These are phyloP conservation scores for Drosophila rhopaloa DNA, from an alignment of 1,140 invertebrate genomes.

Conservation along the genomic window DNA sequence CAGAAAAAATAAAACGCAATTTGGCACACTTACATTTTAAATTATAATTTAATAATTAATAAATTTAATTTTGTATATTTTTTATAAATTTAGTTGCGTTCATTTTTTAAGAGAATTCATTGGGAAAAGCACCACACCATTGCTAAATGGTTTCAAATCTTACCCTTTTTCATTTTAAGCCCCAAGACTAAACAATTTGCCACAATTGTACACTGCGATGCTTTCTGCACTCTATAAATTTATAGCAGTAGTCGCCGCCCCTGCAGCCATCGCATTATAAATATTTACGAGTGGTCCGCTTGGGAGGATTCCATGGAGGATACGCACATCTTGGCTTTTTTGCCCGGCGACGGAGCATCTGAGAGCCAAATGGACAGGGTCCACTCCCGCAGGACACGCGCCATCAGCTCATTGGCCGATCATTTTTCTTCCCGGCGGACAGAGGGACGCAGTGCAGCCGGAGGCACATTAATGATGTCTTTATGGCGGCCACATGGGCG, in stretches of 20 bases:
- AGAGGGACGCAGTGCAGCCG: conserved; percentile 15
- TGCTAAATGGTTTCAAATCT: no score
- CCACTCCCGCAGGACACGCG: conserved; percentile 34
- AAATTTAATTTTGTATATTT: no score
- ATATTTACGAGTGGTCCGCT: conserved; percentile 53
- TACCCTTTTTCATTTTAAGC: neutral
- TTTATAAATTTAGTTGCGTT: no score
- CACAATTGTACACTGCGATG: neutral
- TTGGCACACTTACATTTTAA: no score
- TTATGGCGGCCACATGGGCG: conserved; percentile 36
- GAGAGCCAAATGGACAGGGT: conserved; percentile 30
- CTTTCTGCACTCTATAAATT: conserved; percentile 30
- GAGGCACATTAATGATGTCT: conserved; percentile 69
- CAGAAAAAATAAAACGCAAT: no score
- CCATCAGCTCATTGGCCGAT: conserved; percentile 35
- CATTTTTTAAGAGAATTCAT: no score
- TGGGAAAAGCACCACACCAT: no score
- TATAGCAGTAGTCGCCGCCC: conserved; percentile 4
- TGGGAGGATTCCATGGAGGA: conserved; percentile 9
- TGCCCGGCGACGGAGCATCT: conserved; percentile 22
- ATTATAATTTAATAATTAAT: no score
- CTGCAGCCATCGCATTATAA: conserved; percentile 51
- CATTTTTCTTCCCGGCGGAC: conserved; percentile 19
- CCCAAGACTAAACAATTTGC: neutral
- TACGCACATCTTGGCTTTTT: conserved; percentile 17